Conservation (phyloP, 2,888 invertebrate species). For the Timema podura region DNA sequence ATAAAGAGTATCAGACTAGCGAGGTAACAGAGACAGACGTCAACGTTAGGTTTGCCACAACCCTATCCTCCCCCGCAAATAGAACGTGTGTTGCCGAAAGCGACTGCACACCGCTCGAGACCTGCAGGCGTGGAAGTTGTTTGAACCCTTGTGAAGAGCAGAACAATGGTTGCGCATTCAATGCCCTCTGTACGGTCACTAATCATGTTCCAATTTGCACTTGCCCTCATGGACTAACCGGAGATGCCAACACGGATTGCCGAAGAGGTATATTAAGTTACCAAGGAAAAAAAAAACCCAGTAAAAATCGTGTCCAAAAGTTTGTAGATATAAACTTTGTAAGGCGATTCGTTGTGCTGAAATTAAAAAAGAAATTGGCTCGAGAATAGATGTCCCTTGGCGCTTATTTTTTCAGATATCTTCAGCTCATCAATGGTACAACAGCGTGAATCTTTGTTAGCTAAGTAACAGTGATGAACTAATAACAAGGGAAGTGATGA, state of each 20-base stretch:
- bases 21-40: conserved; percentile 25
- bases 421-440: too few relatives aligned
- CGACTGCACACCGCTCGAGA: conserved; percentile 60
- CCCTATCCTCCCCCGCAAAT: conserved; percentile 13
- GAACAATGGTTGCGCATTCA: conserved; percentile 53
- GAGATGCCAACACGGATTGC: conserved; percentile 56
- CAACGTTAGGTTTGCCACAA: conserved; percentile 13
- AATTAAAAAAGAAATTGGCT: too few relatives aligned
- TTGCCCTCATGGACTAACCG: conserved; percentile 53
- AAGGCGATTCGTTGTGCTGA: too few relatives aligned
- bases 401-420: too few relatives aligned
- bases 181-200: conserved; percentile 58
- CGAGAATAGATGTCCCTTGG: too few relatives aligned
- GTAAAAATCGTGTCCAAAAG: too few relatives aligned
- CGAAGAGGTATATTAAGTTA: conserved; percentile 62
- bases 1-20: conserved; percentile 34
- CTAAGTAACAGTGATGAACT: too few relatives aligned
- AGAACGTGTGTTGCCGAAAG: conserved; percentile 56
- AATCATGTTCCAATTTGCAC: conserved; percentile 60
- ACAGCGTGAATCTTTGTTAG: too few relatives aligned
- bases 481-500: too few relatives aligned
- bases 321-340: too few relatives aligned
- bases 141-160: conserved; percentile 57
- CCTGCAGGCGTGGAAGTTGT: conserved; percentile 61
- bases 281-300: too few relatives aligned